Base-by-base conservation (phyloP, 2,797 vertebrate genomes). In the Mycteria americana region DNA sequence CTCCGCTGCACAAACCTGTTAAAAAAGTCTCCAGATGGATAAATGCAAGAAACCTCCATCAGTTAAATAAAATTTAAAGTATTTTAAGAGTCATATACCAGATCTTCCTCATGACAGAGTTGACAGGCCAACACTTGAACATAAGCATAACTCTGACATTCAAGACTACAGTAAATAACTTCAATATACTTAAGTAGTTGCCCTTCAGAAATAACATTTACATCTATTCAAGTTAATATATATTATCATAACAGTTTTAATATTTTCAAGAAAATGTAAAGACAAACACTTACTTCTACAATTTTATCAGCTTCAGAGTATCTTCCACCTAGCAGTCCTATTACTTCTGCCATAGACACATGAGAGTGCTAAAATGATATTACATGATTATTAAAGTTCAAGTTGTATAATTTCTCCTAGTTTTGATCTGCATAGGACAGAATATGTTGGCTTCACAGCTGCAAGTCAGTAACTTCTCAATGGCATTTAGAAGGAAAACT, bases 281-380 rank as follows among this genome's bases (percentile, higher is more conserved):
- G 62, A 77, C 19, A 56, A 83, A 54, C 39, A 96, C 98, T 97
- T 97, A 99, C 99, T 98, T 99, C 99, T 54, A 99, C 96, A 46
- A 98, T 92, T 95, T 98, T 98, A 74, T 98, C 96, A 18, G 98
- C 97, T 83, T 99, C 98, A 21, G 96, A 98, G 86, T 99, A 99
- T 57, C 98, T 98, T 97, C 99, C 99, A 53, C 99, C 99, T 2
- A 99, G 97, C 41, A 99, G 98, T 74, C 99, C 99, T 54, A 99
- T 99, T 76, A 99, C 99, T 97, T 99, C 99, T 28, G 98, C 98
- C 97, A 99, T 98, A 9, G 99, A 99, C 65, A 99, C 99, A 16
- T 99, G 99, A 25, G 99, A 98, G 94, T 99, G 99, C 99, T 99
- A 94, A 67, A 94, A 89, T 83, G 51, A 95, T 8, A 96, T 13